These are phyloP conservation scores for Cydia splendana DNA, from an alignment of 1,140 invertebrate genomes.

Conservation along the genomic window DNA sequence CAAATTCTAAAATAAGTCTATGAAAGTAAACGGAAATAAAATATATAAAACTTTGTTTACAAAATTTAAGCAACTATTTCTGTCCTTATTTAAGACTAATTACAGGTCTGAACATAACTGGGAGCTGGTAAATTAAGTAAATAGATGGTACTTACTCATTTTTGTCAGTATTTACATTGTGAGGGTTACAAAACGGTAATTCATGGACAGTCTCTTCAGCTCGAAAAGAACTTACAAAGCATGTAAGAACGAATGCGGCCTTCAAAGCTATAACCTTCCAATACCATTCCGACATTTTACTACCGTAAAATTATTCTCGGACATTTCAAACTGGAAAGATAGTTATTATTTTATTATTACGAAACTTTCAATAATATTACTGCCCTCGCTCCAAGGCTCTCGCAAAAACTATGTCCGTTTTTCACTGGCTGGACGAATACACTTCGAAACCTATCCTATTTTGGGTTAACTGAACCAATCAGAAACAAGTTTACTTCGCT, in stretches of 20 bases:
- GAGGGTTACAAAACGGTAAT: conserved; percentile 71
- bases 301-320: conserved; percentile 63
- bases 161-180: conserved; percentile 45
- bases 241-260: conserved; percentile 62
- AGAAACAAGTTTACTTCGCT: background rate
- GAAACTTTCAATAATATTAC: conserved; percentile 54
- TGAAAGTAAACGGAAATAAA: background rate
- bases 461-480: conserved; percentile 5
- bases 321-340: conserved; percentile 61
- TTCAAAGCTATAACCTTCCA: conserved; percentile 66
- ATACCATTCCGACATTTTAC: conserved; percentile 74
- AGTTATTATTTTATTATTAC: conserved; percentile 56
- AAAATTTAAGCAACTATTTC: background rate
- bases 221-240: conserved; percentile 62
- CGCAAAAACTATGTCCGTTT: conserved; percentile 12
- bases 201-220: conserved; percentile 66
- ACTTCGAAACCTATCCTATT: background rate
- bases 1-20: background rate
- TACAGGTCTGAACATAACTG: background rate
- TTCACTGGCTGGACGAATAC: conserved; percentile 10
- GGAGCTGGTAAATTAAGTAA: background rate
- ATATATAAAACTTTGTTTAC: conserved; percentile 12
- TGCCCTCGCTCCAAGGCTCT: conserved; percentile 21
- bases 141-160: conserved; percentile 58
- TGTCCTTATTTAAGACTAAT: background rate